Percentiles rank a stretch among this genome's conserved stretches.
Conservation (phyloP, 2,797 vertebrate species). For the Rhincodon typus region DNA sequence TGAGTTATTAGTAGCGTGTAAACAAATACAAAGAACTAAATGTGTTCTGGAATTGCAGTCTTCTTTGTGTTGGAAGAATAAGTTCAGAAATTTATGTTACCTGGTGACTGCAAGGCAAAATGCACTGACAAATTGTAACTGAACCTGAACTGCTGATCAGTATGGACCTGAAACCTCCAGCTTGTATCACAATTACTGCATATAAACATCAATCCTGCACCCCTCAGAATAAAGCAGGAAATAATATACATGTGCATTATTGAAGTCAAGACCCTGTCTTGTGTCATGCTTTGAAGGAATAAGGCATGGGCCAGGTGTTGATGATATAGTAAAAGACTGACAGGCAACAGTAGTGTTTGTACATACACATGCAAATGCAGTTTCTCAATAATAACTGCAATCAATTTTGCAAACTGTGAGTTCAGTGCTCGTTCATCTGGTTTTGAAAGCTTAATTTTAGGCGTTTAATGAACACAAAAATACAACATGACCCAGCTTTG, state of each 20-base stretch:
- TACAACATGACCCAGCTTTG: background rate
- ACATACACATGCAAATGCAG: background rate
- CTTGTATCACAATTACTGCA: background rate
- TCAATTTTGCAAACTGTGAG: background rate
- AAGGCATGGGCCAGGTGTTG: background rate
- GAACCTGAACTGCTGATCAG: background rate
- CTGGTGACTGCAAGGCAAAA: background rate
- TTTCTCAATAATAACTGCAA: background rate
- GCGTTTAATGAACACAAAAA: background rate
- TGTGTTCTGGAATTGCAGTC: background rate
- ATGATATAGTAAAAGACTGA: background rate
- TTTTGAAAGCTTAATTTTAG: background rate
- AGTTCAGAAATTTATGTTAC: background rate
- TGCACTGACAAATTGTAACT: background rate
- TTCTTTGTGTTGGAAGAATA: background rate
- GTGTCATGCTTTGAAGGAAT: background rate
- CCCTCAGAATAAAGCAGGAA: background rate
- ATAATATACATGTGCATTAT: background rate
- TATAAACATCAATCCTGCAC: background rate
- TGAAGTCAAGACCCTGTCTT: background rate
- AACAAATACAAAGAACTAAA: background rate
- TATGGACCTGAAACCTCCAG: background rate
- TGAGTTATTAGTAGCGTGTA: background rate
- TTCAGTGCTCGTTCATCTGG: background rate
- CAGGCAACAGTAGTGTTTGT: background rate